Conservation (phyloP, 2,888 invertebrate genomes). For the Ptycholaimellus sp. region DNA sequence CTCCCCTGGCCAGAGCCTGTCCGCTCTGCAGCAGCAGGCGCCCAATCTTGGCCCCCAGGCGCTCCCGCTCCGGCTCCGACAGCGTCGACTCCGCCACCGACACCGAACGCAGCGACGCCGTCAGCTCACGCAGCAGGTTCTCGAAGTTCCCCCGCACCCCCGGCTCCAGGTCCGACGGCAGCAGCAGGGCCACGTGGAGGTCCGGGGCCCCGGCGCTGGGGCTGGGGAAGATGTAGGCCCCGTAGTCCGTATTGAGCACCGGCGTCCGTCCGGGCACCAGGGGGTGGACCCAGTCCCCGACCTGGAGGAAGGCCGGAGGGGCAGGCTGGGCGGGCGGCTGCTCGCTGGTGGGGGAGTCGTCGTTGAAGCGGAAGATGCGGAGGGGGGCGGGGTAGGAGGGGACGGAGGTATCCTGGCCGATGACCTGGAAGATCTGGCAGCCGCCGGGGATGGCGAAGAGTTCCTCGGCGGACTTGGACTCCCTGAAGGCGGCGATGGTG, state of each 20-base stretch:
- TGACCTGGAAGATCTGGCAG: too few relatives aligned
- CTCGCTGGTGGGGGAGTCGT: conserved; percentile 11
- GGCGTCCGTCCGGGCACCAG: conserved; percentile 45
- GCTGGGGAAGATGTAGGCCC: conserved; percentile 51
- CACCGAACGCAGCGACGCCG: too few relatives aligned
- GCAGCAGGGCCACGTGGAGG: too few relatives aligned
- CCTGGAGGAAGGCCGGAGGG: conserved; percentile 19
- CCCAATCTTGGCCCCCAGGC: too few relatives aligned
- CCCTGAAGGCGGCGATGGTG: conserved; percentile 6
- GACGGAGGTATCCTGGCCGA: conserved; percentile 39
- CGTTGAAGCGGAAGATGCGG: conserved; percentile 31
- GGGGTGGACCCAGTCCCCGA: conserved; percentile 44
- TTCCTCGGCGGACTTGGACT: conserved; percentile 6
- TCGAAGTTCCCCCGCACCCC: too few relatives aligned
- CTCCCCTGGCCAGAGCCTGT: too few relatives aligned
- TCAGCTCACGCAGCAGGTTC: too few relatives aligned
- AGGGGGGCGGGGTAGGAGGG: conserved; percentile 39
- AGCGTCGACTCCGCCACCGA: too few relatives aligned
- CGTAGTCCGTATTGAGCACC: conserved; percentile 43
- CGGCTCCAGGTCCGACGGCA: too few relatives aligned
- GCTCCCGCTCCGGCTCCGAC: too few relatives aligned
- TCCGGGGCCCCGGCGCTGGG: conserved; percentile 35
- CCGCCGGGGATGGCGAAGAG: conserved; percentile 36
- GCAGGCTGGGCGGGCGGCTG: conserved; percentile 2
- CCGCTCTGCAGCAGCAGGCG: too few relatives aligned